These are phyloP conservation scores for Psammodynastes pulverulentus DNA, from an alignment of 2,113 vertebrate genomes.

Conservation along the genomic window DNA sequence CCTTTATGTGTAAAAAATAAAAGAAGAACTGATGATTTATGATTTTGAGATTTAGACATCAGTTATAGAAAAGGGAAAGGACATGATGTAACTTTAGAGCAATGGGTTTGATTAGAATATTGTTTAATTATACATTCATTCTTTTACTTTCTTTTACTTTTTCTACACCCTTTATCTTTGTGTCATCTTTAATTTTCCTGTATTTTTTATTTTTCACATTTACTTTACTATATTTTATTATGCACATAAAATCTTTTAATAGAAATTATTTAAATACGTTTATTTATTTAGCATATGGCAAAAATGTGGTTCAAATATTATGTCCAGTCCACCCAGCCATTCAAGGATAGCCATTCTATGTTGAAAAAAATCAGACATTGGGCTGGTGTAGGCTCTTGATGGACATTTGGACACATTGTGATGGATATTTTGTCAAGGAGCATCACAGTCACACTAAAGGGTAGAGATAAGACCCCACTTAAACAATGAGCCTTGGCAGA, in stretches of 20 bases:
- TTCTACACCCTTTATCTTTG: background rate
- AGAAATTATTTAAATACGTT: background rate
- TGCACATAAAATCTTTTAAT: background rate
- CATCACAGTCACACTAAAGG: no score
- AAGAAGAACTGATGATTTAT: background rate
- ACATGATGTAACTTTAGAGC: background rate
- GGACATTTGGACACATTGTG: no score
- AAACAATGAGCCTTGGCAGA: no score
- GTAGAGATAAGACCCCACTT: no score
- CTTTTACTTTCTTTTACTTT: background rate
- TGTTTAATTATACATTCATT: background rate
- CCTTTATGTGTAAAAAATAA: background rate
- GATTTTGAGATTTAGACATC: background rate
- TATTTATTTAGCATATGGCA: no score
- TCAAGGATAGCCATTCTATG: no score
- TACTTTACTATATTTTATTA: background rate
- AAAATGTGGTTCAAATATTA: no score
- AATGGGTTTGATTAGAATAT: background rate
- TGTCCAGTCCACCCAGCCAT: no score
- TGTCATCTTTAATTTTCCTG: background rate
- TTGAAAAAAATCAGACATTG: no score
- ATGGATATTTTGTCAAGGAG: no score
- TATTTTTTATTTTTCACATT: background rate
- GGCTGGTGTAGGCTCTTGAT: no score
- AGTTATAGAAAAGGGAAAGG: background rate